Evolutionary conservation across 2,797 vertebrate genomes (phyloP), one percentile per base, ranked within the genome.

Genomic region (Cichlasoma orientale): DNA sequence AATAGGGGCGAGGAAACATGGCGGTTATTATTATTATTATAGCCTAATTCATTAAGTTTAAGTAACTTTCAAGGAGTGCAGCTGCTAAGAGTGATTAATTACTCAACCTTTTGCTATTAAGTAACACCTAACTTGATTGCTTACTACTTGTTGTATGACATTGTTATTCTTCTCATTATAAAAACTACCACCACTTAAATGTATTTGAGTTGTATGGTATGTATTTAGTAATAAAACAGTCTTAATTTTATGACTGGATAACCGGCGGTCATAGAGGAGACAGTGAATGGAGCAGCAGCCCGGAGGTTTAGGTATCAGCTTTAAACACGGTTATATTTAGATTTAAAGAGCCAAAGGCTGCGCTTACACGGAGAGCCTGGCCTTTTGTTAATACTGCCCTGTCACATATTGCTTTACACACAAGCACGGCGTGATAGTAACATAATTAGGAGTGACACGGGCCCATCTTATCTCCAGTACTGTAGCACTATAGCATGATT

Each of bases 301-400:
- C 23, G 82, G 44, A 76, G 74, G 86, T 88, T 91, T 80, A 77
- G 77, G 83, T 92, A 82, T 93, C 92, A 81, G 90, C 92, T 94
- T 92, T 89, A 79, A 76, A 85, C 57, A 7, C 1, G 18, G 88
- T 91, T 96, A 96, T 93, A 92, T 94, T 95, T 96, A 96, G 94
- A 91, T 85, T 95, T 95, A 94, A 94, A 95, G 95, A 75, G 84
- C 91, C 86, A 77, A 72, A 80, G 68, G 2, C 57, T 72, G 36
- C 50, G 57, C 61, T 29, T 25, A 47, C 53, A 68, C 57, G 56
- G 7, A 78, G 14, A 5, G 57, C 36, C 7, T 54, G 72, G 36
- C 33, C 53, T 79, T 77, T 77, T 75, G 54, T 80, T 82, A 11
- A 14, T n/a, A 50, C 23, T 66, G 27, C 33, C 11, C 29, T 23